Evolutionary conservation across 2,797 vertebrate species (phyloP), one percentile per base, ranked within the genome.

Genomic region (Acridotheres tristis): DNA sequence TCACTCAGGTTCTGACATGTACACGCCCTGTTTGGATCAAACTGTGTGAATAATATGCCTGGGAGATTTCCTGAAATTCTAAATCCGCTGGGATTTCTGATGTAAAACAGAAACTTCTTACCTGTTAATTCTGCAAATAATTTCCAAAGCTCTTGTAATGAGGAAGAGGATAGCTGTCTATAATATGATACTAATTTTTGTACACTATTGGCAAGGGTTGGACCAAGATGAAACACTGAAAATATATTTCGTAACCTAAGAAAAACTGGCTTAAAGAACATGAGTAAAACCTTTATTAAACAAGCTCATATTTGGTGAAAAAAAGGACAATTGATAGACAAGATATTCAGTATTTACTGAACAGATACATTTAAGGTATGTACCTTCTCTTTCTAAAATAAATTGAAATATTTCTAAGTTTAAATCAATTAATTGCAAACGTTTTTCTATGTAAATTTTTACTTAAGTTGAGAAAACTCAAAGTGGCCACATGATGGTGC

Each of bases 401-500:
- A 21, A 6, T 21, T 42, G 21, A 90, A 82, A 48, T 61, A 42
- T 69, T 81, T 79, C 5, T 45, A 50, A 42, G 18, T 86, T 85
- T 16, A 43, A 57, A 79, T 62, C 63, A 32, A 74, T 50, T 42
- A 7, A 9, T 78, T 85, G 51, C 25, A 78, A 57, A 57, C 0
- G 0, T 66, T 83, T 85, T 83, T 68, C 45, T 43, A 0, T 57
- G 21, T 40, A 51, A 55, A 51, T 59, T 76, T 22, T 58, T 77
- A 30, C 40, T 83, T 51, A 40, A 78, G 50, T 27, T 75, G 89
- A 88, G 51, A 51, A 88, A 90, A 91, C 89, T 67, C 59, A 3
- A 16, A 91, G 26, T 94, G 94, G 86, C 96, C 96, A 97, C 94
- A 95, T 84, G 97, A 72, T 96, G 95, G 96, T 90, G 94, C 96